Conservation (phyloP, 1,140 invertebrate genomes). For the Drosophila bipectinata region DNA sequence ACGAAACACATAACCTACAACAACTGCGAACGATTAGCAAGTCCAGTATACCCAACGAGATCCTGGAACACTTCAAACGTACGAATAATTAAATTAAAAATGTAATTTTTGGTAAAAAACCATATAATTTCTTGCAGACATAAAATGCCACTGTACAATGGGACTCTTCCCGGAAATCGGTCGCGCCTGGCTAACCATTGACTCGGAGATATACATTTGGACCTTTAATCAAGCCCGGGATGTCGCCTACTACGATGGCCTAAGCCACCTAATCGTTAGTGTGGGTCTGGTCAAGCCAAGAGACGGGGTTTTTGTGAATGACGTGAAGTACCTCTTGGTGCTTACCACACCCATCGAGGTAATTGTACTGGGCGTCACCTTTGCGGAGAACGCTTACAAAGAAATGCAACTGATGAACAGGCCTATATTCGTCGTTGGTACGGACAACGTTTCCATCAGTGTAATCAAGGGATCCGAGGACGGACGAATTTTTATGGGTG, state of each 20-base stretch:
- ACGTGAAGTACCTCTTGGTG: constrained; percentile 96
- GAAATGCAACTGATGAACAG: constrained; percentile 97
- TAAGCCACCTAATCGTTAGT: constrained; percentile 95
- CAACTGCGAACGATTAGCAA: constrained; percentile 93
- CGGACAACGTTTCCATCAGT: constrained; percentile 95
- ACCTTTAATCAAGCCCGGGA: constrained; percentile 95
- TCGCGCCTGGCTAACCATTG: constrained; percentile 98
- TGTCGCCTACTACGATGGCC: constrained; percentile 96
- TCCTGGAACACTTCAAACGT: constrained; percentile 97
- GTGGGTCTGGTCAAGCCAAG: constrained; percentile 94
- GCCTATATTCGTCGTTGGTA: constrained; percentile 95
- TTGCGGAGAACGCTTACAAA: constrained; percentile 83
- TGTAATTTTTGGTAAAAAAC: too few species aligned
- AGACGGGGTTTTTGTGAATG: constrained; percentile 93
- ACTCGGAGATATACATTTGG: constrained; percentile 98
- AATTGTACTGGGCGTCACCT: constrained; percentile 88
- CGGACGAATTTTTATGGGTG: constrained; percentile 97
- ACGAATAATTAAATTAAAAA: constrained; percentile 79
- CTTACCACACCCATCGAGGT: constrained; percentile 97
- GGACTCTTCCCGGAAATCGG: constrained; percentile 98
- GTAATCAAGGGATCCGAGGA: constrained; percentile 91
- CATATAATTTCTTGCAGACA: constrained; percentile 86
- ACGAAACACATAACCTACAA: constrained; percentile 87
- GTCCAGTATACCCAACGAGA: constrained; percentile 94
- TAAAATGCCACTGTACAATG: constrained; percentile 97